A percentile compares a stretch with the other conserved stretches of the same genome.
These are phyloP conservation scores for Chironomus tepperi DNA, from an alignment of 1,140 invertebrate genomes.

Conservation along the genomic window DNA sequence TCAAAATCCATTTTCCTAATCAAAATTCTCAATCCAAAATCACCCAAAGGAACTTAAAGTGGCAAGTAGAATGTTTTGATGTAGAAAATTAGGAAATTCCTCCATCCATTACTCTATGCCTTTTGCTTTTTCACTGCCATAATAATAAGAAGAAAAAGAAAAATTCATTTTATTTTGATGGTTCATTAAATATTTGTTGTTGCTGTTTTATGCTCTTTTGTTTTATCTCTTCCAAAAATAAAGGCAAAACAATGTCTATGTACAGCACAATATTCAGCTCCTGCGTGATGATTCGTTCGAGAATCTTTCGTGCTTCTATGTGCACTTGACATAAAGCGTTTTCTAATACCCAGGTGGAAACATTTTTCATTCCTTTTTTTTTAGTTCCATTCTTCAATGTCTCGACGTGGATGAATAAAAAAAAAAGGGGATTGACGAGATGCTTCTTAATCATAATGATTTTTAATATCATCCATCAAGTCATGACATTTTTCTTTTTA, in stretches of 20 bases:
- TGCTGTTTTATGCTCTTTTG: slow-evolving; percentile 9
- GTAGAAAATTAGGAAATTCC: slow-evolving; percentile 21
- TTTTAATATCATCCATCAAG: no score
- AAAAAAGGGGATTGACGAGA: no score
- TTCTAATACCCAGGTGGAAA: neutral
- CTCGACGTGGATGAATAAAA: neutral
- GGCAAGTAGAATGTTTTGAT: slow-evolving; percentile 1
- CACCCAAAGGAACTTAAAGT: neutral
- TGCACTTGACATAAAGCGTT: neutral
- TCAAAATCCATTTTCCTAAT: no score
- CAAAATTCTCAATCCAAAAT: no score
- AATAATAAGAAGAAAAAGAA: neutral
- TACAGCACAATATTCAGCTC: no score
- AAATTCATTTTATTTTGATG: slow-evolving; percentile 23
- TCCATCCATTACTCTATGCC: neutral
- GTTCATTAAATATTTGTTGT: slow-evolving; percentile 24
- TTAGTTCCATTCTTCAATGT: neutral
- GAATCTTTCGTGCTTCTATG: no score
- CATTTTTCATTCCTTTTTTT: neutral
- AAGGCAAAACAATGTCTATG: neutral
- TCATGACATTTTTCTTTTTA: no score
- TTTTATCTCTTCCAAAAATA: neutral
- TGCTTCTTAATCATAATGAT: no score
- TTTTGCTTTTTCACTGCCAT: neutral
- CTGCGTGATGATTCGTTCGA: no score